Evolutionary conservation across 1,140 invertebrate genomes (phyloP).

Genomic region (Wasmannia auropunctata): DNA sequence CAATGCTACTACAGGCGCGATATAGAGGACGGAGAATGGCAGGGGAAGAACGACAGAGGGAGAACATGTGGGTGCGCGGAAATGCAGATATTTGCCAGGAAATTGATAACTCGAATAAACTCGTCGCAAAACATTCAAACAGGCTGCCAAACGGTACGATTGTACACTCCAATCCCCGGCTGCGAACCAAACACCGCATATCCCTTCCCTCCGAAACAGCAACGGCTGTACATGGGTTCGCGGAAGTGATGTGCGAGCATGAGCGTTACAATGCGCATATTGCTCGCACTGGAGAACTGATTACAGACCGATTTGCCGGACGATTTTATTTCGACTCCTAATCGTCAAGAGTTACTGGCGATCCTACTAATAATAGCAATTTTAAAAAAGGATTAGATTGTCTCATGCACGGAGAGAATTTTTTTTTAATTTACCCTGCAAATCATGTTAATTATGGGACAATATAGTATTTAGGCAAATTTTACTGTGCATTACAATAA

Average conservation of each 20-base stretch:
- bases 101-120: slow-evolving; percentile 85
- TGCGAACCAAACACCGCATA: slow-evolving; percentile 58
- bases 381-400: background rate
- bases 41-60: slow-evolving; percentile 8
- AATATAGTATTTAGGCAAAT: too few relatives aligned
- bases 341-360: background rate
- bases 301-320: slow-evolving; percentile 32
- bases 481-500: too few relatives aligned
- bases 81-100: slow-evolving; percentile 84
- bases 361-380: background rate
- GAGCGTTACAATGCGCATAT: slow-evolving; percentile 28
- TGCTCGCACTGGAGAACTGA: slow-evolving; percentile 41
- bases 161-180: slow-evolving; percentile 64
- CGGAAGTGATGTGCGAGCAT: slow-evolving; percentile 32
- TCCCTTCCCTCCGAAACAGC: background rate
- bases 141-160: slow-evolving; percentile 72
- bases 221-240: slow-evolving; percentile 42
- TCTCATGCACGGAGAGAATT: too few relatives aligned
- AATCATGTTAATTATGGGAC: too few relatives aligned
- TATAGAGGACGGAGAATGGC: slow-evolving; percentile 18
- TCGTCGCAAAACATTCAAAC: slow-evolving; percentile 82
- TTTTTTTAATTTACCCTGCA: too few relatives aligned
- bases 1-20: background rate
- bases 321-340: slow-evolving; percentile 22
- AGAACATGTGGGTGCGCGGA: slow-evolving; percentile 68